Evolutionary conservation across 2,797 vertebrate species (phyloP).

Genomic region (Crotalus adamanteus): DNA sequence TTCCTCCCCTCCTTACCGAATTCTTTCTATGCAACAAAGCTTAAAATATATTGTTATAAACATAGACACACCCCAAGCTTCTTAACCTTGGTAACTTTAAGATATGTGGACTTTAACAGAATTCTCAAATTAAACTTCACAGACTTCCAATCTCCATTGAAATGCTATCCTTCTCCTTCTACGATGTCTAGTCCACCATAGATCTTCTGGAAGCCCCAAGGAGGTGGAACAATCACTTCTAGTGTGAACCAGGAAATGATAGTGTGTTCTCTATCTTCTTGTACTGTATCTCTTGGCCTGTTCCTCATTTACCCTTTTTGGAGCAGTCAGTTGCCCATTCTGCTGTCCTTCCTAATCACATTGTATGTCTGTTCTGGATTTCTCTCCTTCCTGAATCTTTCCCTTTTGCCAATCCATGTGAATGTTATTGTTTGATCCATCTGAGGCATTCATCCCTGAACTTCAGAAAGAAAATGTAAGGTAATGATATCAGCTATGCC

Average conservation of each 20-base stretch:
- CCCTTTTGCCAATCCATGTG: background rate
- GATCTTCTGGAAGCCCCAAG: no score
- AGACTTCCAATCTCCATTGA: background rate
- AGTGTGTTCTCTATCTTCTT: background rate
- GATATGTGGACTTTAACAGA: background rate
- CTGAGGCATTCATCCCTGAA: background rate
- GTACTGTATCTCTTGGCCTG: background rate
- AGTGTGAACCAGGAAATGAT: no score
- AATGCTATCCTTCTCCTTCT: background rate
- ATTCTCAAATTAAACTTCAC: background rate
- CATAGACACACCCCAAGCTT: background rate
- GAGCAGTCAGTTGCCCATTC: background rate
- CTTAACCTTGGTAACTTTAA: background rate
- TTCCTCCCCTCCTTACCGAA: background rate
- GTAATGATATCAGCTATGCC: background rate
- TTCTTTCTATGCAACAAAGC: background rate
- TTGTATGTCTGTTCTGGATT: background rate
- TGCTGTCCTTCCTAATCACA: background rate
- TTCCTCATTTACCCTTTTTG: background rate
- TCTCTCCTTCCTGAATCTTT: background rate
- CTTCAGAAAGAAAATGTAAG: background rate
- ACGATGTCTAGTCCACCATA: no score
- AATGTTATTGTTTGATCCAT: background rate
- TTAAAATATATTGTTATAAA: background rate
- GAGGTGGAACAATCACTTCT: no score